Percentiles rank a stretch among this genome's conserved stretches.
Conservation (phyloP, 2,797 vertebrate genomes). For the Acridotheres tristis region DNA sequence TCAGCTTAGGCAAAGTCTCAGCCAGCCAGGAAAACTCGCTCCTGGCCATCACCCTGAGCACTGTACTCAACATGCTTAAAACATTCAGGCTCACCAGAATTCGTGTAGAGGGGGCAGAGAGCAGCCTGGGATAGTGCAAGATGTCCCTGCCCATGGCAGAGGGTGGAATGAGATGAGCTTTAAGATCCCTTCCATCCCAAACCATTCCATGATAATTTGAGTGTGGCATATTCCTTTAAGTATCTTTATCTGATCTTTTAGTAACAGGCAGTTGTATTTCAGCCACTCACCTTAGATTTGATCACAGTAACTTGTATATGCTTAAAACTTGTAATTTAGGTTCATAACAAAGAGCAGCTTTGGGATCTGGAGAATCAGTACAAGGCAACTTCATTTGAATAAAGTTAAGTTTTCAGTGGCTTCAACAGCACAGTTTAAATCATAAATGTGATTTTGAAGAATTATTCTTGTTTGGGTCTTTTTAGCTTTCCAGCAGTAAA, state of each 20-base stretch:
- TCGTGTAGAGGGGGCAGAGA: not conserved
- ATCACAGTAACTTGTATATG: not conserved
- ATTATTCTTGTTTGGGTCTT: not conserved
- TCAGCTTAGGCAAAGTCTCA: not conserved
- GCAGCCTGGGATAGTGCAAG: not conserved
- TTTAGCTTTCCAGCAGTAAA: not conserved
- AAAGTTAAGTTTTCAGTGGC: not conserved
- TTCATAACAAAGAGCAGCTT: not conserved
- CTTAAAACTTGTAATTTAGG: not conserved
- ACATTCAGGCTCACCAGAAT: not conserved
- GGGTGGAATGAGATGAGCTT: not conserved
- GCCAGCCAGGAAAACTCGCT: not conserved
- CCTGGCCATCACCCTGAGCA: not conserved
- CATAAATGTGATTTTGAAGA: not conserved
- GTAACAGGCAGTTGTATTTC: not conserved
- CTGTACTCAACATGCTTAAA: not conserved
- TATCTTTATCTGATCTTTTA: not conserved
- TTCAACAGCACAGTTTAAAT: not conserved
- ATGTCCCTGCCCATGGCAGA: not conserved
- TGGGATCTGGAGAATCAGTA: not conserved
- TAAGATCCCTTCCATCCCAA: not conserved
- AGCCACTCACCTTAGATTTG: not conserved
- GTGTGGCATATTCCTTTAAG: not conserved
- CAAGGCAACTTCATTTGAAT: not conserved
- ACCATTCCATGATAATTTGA: not conserved